Conservation (phyloP, 1,140 invertebrate species). For the Conus ventricosus region DNA sequence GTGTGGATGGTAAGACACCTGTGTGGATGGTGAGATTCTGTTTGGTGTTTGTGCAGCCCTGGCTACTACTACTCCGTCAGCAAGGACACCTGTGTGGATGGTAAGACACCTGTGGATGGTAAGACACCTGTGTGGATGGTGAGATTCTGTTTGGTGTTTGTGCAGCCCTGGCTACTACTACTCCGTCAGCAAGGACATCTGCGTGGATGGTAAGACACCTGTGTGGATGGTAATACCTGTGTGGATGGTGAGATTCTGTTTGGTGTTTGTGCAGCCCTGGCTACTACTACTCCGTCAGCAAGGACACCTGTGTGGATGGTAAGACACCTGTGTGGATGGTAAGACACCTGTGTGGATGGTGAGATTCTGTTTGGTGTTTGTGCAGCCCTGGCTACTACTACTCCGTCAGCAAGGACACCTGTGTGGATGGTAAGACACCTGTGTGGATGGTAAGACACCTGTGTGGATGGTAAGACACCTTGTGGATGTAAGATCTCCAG, state of each 20-base stretch:
- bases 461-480: no score
- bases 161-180: no score
- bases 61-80: constrained; percentile 6
- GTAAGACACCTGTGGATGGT: no score
- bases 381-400: neutral
- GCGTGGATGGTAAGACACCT: no score
- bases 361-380: neutral
- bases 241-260: neutral
- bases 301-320: neutral
- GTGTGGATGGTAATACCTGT: neutral
- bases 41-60: neutral
- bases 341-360: no score
- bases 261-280: neutral
- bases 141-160: neutral
- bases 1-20: neutral
- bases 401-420: neutral
- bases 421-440: no score
- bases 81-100: neutral
- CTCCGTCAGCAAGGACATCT: neutral
- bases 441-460: no score
- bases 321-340: no score
- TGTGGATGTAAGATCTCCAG: neutral
- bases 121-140: neutral
- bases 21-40: neutral
- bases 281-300: neutral